phyloP scores from a whole-genome alignment of 1,140 invertebrate species.

The Eubasilissa regina region DNA sequence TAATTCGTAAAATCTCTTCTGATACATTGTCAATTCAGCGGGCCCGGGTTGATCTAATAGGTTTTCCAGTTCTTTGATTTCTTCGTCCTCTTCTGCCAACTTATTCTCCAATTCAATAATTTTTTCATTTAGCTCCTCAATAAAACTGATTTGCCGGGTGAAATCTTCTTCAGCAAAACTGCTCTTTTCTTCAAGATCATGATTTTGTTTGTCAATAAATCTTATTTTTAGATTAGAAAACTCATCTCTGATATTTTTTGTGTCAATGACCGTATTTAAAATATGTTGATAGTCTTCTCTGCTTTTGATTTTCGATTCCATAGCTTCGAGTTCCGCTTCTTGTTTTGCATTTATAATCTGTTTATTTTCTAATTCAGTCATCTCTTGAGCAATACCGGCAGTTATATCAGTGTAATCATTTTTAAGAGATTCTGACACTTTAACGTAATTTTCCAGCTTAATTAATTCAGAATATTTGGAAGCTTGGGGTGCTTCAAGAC shows the following conservation, averaged over 20 bases:
- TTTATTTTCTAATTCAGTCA: slow-evolving; percentile 1
- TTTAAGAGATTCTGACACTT: slow-evolving; percentile 23
- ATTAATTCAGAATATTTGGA: slow-evolving; percentile 11
- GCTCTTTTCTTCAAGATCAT: background rate
- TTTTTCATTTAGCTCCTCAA: slow-evolving; percentile 38
- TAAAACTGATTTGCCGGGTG: background rate
- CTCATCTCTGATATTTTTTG: slow-evolving; percentile 46
- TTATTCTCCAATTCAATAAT: slow-evolving; percentile 14
- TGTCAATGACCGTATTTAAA: slow-evolving; percentile 34
- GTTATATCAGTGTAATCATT: slow-evolving; percentile 20
- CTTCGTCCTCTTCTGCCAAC: slow-evolving; percentile 38
- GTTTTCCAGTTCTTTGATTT: slow-evolving; percentile 38
- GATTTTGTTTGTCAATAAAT: slow-evolving; percentile 24
- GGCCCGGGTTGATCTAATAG: slow-evolving; percentile 41
- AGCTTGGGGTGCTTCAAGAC: background rate
- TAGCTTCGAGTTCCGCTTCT: slow-evolving; percentile 14
- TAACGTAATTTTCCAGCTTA: slow-evolving; percentile 13
- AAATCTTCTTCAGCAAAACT: slow-evolving; percentile 22
- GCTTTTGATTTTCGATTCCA: slow-evolving; percentile 6
- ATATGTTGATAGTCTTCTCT: slow-evolving; percentile 34
- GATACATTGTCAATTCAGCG: slow-evolving; percentile 50
- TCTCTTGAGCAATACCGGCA: background rate
- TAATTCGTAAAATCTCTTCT: slow-evolving; percentile 44
- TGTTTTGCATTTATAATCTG: slow-evolving; percentile 1
- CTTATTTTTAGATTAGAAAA: slow-evolving; percentile 40